These are phyloP conservation scores for Mellilla xanthometata DNA, from an alignment of 2,888 invertebrate genomes.

Conservation along the genomic window DNA sequence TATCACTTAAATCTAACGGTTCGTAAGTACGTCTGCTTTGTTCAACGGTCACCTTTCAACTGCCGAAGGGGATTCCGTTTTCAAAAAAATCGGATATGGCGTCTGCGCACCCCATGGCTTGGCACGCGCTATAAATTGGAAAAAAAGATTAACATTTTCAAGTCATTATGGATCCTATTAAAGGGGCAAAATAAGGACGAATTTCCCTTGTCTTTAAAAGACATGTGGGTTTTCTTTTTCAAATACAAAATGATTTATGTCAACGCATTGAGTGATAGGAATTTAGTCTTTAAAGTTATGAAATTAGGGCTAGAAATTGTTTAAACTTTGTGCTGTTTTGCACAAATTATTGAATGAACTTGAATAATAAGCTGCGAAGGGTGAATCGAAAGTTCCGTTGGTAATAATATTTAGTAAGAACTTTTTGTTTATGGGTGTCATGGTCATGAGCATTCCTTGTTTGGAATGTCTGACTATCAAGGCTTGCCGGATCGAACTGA, in stretches of 20 bases:
- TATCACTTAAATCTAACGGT: constrained; percentile 17
- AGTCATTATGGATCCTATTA: not conserved
- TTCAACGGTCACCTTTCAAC: constrained; percentile 66
- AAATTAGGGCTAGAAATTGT: no score
- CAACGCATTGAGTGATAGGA: no score
- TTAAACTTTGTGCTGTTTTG: constrained; percentile 16
- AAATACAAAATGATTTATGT: constrained; percentile 4
- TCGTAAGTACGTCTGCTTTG: constrained; percentile 38
- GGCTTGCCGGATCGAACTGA: no score
- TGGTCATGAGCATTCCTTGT: not conserved
- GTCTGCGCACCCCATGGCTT: constrained; percentile 73
- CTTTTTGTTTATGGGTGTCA: constrained; percentile 3
- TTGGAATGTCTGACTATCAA: no score
- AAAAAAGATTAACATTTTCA: not conserved
- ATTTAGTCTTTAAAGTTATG: no score
- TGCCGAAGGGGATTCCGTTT: constrained; percentile 52
- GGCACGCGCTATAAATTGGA: constrained; percentile 63
- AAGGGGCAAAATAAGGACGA: not conserved
- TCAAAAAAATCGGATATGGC: constrained; percentile 67
- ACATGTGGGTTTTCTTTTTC: constrained; percentile 1
- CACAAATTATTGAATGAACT: constrained; percentile 55
- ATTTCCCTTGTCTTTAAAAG: not conserved
- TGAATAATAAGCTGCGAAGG: constrained; percentile 33
- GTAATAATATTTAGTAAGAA: constrained; percentile 4
- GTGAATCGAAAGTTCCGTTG: constrained; percentile 30